A percentile compares a stretch with the other conserved stretches of the same genome.
phyloP scores from a whole-genome alignment of 2,113 vertebrate genomes.

The Chlorodrepanis virens region DNA sequence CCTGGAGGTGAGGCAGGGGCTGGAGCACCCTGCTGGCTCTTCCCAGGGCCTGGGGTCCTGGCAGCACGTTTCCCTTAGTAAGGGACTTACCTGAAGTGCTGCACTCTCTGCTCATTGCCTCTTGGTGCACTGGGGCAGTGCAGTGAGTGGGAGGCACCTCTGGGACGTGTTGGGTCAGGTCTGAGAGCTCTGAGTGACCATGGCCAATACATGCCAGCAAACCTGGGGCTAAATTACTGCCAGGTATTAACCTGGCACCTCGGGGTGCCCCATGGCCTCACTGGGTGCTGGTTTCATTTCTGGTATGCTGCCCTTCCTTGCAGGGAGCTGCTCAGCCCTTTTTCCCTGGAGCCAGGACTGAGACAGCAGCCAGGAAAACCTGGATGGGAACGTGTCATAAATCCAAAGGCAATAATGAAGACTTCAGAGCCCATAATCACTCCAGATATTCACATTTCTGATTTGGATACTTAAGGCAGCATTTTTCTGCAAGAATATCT shows the following conservation, averaged over 20 bases:
- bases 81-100: background rate
- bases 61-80: background rate
- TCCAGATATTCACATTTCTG: constrained; percentile 3
- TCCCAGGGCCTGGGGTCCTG: background rate
- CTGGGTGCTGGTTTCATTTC: background rate
- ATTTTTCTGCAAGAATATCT: background rate
- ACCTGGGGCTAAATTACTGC: background rate
- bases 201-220: background rate
- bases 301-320: background rate
- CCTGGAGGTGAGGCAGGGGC: background rate
- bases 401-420: constrained; percentile 18
- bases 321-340: background rate
- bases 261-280: background rate
- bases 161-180: background rate
- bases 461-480: background rate
- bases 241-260: background rate
- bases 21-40: fast-evolving
- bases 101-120: background rate
- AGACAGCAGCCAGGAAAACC: background rate
- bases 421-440: background rate
- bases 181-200: background rate
- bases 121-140: background rate
- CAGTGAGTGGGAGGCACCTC: background rate
- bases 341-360: background rate
- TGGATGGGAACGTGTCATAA: background rate